Evolutionary conservation across 2,113 vertebrate species (phyloP), one percentile per base, ranked within the genome.

Genomic region (Indicator indicator): DNA sequence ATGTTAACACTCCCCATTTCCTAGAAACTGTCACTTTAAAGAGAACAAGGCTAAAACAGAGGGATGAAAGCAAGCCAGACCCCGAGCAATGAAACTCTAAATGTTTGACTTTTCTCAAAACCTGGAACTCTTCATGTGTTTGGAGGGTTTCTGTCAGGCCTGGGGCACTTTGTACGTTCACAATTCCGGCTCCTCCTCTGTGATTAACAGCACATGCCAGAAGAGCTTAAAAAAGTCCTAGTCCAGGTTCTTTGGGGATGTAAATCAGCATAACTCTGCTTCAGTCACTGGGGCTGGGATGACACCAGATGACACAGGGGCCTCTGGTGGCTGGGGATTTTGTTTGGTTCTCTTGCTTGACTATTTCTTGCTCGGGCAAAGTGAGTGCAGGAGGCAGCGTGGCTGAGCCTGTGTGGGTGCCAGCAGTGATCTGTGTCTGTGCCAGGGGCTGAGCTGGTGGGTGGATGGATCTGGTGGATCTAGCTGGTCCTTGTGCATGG

Each of bases 1-100:
- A 88, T 40, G 79, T 78, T 93, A 36, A 27, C 50, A 4, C 80
- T 94, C 85, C 46, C 70, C 59, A 88, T 68, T 92, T 96, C 93
- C 88, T 90, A 87, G 87, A 96, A 94, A 69, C 87, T 90, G 93
- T 83, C 83, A 65, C 93, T 93, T 83, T 82, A 86, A 90, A 95
- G 92, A 80, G 95, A 94, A 86, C 69, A 78, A 30, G 71, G 38
- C 55, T 74, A 32, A 83, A 89, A 68, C 65, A 67, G 62, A 42
- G 11, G 32, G 63, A 89, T 83, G 77, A 89, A 85, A 68, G 12
- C 15, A 59, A 90, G 77, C 60, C 86, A 86, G 86, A 71, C 32
- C 28, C 42, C 40, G 58, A 82, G 82, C 36, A 21, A 84, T 89
- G 87, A 94, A 90, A 72, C 71, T 74, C 69, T 14, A 73, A 88